Percentiles rank a stretch among this genome's conserved stretches.
These are phyloP conservation scores for Sitobion miscanthi DNA, from an alignment of 1,140 invertebrate species.

Conservation along the genomic window DNA sequence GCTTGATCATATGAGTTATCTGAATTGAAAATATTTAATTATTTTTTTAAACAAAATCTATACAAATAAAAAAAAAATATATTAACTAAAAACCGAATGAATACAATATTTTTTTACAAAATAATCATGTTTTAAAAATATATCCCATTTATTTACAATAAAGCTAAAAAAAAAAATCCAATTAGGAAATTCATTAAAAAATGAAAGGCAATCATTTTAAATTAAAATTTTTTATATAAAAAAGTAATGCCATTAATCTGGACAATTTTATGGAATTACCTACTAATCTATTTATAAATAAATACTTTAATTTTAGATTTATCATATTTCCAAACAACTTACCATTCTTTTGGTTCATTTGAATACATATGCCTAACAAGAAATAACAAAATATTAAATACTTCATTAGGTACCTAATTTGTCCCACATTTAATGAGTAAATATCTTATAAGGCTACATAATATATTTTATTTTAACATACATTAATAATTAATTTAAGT, in stretches of 20 bases:
- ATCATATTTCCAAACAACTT: neutral
- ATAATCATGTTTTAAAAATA: neutral
- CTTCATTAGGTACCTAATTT: neutral
- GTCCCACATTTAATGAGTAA: neutral
- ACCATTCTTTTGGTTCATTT: neutral
- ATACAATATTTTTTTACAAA: neutral
- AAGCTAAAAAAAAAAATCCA: neutral
- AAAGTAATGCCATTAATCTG: neutral
- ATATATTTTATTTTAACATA: neutral
- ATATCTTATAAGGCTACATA: neutral
- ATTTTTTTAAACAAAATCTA: neutral
- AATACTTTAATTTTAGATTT: neutral
- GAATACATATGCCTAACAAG: neutral
- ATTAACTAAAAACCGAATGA: neutral
- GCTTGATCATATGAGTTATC: neutral
- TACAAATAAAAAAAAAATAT: neutral
- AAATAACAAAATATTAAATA: neutral
- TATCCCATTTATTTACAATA: neutral
- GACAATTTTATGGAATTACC: neutral
- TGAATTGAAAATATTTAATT: neutral
- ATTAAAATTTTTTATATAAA: neutral
- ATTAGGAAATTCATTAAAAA: constrained; percentile 6
- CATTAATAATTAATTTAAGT: neutral
- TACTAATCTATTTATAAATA: neutral
- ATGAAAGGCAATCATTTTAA: neutral